A percentile compares a stretch with the other conserved stretches of the same genome.
phyloP scores from a whole-genome alignment of 2,888 invertebrate genomes.

The Aleiodes leptofemur region DNA sequence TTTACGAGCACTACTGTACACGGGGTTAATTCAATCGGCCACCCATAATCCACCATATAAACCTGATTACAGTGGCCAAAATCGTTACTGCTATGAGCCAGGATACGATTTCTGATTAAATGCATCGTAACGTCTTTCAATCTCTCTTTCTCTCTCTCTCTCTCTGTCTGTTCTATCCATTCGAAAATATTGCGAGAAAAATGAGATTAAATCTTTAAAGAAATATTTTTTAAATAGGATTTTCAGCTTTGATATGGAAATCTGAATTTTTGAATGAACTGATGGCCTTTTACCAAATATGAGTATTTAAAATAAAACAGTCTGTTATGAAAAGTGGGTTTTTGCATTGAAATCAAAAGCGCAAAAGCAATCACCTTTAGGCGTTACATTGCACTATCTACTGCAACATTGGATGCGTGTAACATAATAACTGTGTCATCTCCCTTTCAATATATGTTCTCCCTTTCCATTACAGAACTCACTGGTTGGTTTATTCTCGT shows the following conservation, averaged over 20 bases:
- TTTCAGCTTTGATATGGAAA: not conserved
- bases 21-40: slow-evolving; percentile 73
- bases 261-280: slow-evolving; percentile 63
- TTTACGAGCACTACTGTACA: slow-evolving; percentile 73
- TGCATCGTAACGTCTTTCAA: slow-evolving; percentile 20
- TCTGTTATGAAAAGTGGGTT: slow-evolving; percentile 63
- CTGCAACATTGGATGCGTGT: slow-evolving; percentile 56
- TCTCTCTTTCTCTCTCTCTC: not conserved
- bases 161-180: not conserved
- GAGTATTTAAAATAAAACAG: slow-evolving; percentile 65
- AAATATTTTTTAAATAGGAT: slow-evolving; percentile 12
- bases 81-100: slow-evolving; percentile 37
- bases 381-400: slow-evolving; percentile 68
- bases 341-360: slow-evolving; percentile 20
- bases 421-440: slow-evolving; percentile 70
- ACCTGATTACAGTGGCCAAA: slow-evolving; percentile 67
- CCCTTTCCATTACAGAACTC: slow-evolving; percentile 35
- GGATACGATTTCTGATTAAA: slow-evolving; percentile 43
- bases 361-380: slow-evolving; percentile 64
- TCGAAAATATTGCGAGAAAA: not conserved
- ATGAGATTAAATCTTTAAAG: slow-evolving; percentile 11
- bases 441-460: slow-evolving; percentile 54
- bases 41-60: slow-evolving; percentile 71
- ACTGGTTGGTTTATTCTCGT: slow-evolving; percentile 40
- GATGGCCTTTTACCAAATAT: slow-evolving; percentile 44